Evolutionary conservation across 2,113 vertebrate species (phyloP).

Genomic region (Aptenodytes patagonicus): DNA sequence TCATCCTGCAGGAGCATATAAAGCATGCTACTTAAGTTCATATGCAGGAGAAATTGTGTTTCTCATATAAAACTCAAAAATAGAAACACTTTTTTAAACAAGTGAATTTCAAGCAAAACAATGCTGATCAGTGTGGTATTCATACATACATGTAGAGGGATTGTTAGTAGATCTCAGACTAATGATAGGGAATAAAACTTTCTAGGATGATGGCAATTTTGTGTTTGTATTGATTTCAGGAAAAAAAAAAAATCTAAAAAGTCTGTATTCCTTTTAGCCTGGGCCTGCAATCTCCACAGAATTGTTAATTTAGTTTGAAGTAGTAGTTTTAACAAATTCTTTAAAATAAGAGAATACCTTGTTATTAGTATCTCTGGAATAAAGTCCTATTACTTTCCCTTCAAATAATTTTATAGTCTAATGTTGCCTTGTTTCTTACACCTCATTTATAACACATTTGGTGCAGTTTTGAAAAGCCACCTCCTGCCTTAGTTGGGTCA

Average conservation of each 20-base stretch:
- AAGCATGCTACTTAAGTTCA: not conserved
- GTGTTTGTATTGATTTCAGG: not conserved
- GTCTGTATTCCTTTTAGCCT: not conserved
- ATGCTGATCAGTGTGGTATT: not conserved
- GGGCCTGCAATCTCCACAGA: not conserved
- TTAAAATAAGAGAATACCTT: no score
- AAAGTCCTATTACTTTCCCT: not conserved
- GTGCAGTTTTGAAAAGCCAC: slow-evolving; percentile 68
- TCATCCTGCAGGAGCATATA: not conserved
- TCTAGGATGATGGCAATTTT: not conserved
- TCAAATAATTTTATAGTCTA: not conserved
- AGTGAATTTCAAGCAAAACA: not conserved
- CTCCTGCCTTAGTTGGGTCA: slow-evolving; percentile 61
- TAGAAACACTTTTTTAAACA: not conserved
- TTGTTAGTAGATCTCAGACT: not conserved
- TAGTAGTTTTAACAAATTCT: not conserved
- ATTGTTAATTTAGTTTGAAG: not conserved
- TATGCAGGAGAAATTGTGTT: not conserved
- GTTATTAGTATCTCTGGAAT: not conserved
- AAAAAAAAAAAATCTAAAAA: not conserved
- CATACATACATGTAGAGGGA: not conserved
- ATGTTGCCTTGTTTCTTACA: not conserved
- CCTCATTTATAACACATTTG: not conserved
- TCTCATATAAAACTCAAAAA: not conserved
- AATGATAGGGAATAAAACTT: not conserved